Conservation (phyloP, 2,888 invertebrate species). For the Nomada lathburiana region DNA sequence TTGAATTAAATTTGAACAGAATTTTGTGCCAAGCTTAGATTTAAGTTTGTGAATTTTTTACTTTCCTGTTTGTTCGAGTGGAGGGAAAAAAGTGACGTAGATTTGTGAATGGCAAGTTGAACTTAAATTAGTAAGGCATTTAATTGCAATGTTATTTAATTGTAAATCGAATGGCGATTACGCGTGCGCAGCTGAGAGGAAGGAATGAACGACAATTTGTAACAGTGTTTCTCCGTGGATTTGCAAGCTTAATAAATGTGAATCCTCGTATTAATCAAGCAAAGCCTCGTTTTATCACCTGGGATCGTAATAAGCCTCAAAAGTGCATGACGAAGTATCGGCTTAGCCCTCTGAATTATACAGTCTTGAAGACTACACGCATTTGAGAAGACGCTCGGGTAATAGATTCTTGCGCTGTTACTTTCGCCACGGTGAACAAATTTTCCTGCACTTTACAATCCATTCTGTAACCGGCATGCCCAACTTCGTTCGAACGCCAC, state of each 20-base stretch:
- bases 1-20: no score
- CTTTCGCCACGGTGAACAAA: neutral
- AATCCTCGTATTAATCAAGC: constrained; percentile 16
- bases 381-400: neutral
- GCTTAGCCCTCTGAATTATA: constrained; percentile 11
- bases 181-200: neutral
- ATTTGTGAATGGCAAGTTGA: no score
- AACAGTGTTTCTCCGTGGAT: constrained; percentile 3
- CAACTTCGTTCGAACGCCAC: no score
- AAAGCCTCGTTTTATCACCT: constrained; percentile 27
- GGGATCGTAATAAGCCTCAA: constrained; percentile 14
- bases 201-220: neutral
- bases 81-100: no score
- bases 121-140: no score
- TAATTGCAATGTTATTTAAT: no score
- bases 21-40: no score
- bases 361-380: constrained; percentile 14
- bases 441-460: neutral
- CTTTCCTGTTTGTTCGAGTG: no score
- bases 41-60: no score
- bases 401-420: neutral
- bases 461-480: no score
- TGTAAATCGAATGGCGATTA: neutral
- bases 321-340: constrained; percentile 21
- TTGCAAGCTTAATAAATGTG: constrained; percentile 7